Evolutionary conservation across 2,888 invertebrate species (phyloP).

Genomic region (Euclidia mi): DNA sequence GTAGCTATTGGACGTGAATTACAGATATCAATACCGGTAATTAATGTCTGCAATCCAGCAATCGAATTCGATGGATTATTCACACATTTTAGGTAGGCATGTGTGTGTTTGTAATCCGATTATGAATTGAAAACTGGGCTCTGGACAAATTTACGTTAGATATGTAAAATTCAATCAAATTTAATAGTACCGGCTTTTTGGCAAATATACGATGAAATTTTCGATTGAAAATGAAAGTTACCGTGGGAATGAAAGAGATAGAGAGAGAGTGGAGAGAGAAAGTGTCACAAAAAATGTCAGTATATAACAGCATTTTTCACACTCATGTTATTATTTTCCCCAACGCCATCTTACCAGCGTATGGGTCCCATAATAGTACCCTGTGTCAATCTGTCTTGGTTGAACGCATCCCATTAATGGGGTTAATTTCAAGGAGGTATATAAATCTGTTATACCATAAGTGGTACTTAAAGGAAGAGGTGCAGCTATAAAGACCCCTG

Average conservation of each 20-base stretch:
- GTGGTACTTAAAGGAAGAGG: slow-evolving; percentile 12
- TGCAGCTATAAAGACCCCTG: slow-evolving; percentile 1
- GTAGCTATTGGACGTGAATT: slow-evolving; percentile 60
- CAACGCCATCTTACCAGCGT: too few relatives aligned
- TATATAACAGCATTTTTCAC: too few relatives aligned
- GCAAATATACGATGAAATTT: too few relatives aligned
- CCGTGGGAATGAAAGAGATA: too few relatives aligned
- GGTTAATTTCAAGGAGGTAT: slow-evolving; percentile 11
- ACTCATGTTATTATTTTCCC: too few relatives aligned
- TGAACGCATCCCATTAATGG: slow-evolving; percentile 6
- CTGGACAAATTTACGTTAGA: slow-evolving; percentile 17
- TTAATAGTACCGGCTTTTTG: not conserved
- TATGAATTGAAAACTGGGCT: slow-evolving; percentile 23
- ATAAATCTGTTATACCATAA: slow-evolving; percentile 15
- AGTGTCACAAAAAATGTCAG: too few relatives aligned
- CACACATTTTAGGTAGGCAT: slow-evolving; percentile 37
- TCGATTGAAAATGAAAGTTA: too few relatives aligned
- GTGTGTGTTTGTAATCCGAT: slow-evolving; percentile 39
- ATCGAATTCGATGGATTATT: slow-evolving; percentile 59
- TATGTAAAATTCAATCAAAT: slow-evolving; percentile 2
- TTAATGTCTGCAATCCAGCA: slow-evolving; percentile 61
- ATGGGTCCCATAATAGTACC: not conserved
- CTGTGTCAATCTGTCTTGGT: slow-evolving; percentile 4
- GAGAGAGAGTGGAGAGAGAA: too few relatives aligned
- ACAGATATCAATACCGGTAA: slow-evolving; percentile 69